Evolutionary conservation across 2,113 vertebrate species (phyloP), one percentile per base, ranked within the genome.

Genomic region (Erythrocebus patas): DNA sequence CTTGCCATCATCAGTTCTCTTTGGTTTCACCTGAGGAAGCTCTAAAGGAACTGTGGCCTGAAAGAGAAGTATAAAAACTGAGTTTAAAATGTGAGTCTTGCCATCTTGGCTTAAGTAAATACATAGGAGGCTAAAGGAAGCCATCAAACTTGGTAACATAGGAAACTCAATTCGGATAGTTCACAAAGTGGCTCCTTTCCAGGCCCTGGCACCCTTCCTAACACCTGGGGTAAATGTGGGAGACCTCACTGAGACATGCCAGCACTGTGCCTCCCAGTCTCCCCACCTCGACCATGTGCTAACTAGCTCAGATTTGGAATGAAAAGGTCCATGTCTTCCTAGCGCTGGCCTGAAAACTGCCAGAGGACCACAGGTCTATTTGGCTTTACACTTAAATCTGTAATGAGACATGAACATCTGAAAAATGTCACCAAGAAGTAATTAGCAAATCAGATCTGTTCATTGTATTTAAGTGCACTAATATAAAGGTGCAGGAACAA

Each of bases 21-120:
- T 97, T 81, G 98, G 38, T 83, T 98, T 99, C 97, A 99, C 82
- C 20, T 98, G 95, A 9, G 99, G 99, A 14, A 99, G 98, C 64
- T 99, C 99, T 45, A 97, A 91, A 52, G 99, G 99, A 43, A 99
- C 97, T 6, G 98, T 96, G 23, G 96, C 98, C 99, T 99, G 97
- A n/a, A 95, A 98, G 27, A 48, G 84, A 75, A 91, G 23, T 73
- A 50, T 13, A 48, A 89, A 11, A 22, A 57, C 6, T 0, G 38
- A 80, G 40, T 94, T 89, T 12, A 66, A 89, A 68, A 66, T 8
- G 4, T 1, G 23, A 52, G 35, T 64, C 61, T 18, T 40, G 48
- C 5, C 17, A 2, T 18, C 5, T 12, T 30, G 30, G 52, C 79
- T 25, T 48, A 81, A 50, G 43, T 87, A 55, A 43, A 64, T 94